Percentiles rank a stretch among this genome's conserved stretches.
Evolutionary conservation across 2,113 vertebrate genomes (phyloP).

Genomic region (Bos taurus): ARS-UCD2.0 NC_037335.1:24271001-24271500

Average conservation of each 20-base stretch:
- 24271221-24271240: background rate
- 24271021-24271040: background rate
- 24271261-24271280: background rate
- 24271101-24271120: background rate
- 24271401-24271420: background rate
- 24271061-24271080: background rate
- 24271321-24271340: background rate
- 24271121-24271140: background rate
- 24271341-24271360: background rate
- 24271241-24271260: background rate
- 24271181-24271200: background rate
- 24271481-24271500: fast-evolving
- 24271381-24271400: background rate
- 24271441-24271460: background rate
- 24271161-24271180: background rate
- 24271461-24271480: background rate
- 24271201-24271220: background rate
- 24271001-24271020: background rate
- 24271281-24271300: background rate
- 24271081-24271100: background rate
- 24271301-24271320: background rate
- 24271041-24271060: background rate
- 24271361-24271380: background rate
- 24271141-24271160: background rate
- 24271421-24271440: background rate